Evolutionary conservation across 2,888 invertebrate genomes (phyloP).

Genomic region (Acanthosepion lycidas): DNA sequence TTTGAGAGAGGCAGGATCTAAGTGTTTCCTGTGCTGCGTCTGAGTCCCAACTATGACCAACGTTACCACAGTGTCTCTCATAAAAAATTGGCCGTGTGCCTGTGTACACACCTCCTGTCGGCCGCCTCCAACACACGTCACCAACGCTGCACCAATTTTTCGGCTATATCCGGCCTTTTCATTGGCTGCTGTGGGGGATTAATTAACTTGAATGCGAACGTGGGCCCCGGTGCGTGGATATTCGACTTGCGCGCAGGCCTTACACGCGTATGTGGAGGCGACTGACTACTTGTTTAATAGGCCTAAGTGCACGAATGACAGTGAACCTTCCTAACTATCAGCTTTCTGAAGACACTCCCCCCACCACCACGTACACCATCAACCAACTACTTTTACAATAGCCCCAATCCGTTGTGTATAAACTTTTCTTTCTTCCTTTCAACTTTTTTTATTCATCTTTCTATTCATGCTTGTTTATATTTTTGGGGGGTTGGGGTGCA

Average conservation of each 20-base stretch:
- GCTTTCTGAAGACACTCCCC: too few species aligned
- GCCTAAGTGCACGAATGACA: neutral
- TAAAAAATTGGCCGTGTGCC: conserved; percentile 56
- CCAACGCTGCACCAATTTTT: conserved; percentile 45
- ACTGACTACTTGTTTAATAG: neutral
- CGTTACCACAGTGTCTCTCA: conserved; percentile 58
- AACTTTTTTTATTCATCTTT: neutral
- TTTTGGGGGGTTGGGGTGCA: neutral
- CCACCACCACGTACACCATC: too few species aligned
- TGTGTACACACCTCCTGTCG: conserved; percentile 45
- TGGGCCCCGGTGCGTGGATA: conserved; percentile 47
- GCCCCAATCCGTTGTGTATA: too few species aligned
- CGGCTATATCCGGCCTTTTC: conserved; percentile 47
- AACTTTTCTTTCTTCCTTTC: neutral
- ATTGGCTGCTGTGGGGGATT: conserved; percentile 33
- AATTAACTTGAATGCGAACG: neutral
- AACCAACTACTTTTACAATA: too few species aligned
- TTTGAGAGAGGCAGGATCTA: conserved; percentile 53
- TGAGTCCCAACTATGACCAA: conserved; percentile 55
- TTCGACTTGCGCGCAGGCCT: neutral
- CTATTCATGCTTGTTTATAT: neutral
- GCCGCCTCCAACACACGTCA: conserved; percentile 48
- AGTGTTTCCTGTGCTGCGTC: conserved; percentile 61
- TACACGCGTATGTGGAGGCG: neutral
- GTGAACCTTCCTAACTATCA: neutral